A percentile compares a stretch with the other conserved stretches of the same genome.
These are phyloP conservation scores for Harpagoxenus sublaevis DNA, from an alignment of 2,888 invertebrate genomes.

Conservation along the genomic window DNA sequence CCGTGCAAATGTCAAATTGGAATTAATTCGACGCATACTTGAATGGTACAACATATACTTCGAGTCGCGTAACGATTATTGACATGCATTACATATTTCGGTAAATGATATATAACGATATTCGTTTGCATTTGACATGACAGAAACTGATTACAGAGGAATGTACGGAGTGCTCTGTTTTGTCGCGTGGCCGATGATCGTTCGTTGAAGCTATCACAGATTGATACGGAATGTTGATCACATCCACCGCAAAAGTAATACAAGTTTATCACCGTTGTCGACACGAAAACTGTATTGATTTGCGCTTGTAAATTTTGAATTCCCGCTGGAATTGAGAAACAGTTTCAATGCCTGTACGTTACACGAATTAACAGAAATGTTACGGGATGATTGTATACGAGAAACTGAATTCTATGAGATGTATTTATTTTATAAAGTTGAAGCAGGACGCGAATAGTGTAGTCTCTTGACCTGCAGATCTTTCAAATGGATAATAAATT, in stretches of 20 bases:
- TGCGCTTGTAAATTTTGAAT: slow-evolving; percentile 8
- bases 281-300: slow-evolving; percentile 12
- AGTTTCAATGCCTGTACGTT: neutral
- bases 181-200: neutral
- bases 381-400: neutral
- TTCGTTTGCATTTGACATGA: slow-evolving; percentile 9
- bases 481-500: neutral
- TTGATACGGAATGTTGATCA: slow-evolving; percentile 49
- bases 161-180: slow-evolving; percentile 16
- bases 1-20: neutral
- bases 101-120: slow-evolving; percentile 36
- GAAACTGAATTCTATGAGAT: neutral
- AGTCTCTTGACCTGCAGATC: neutral
- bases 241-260: slow-evolving; percentile 14
- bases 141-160: slow-evolving; percentile 26
- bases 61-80: slow-evolving; percentile 13
- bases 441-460: neutral
- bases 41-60: neutral
- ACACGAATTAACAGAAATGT: neutral
- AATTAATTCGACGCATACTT: slow-evolving; percentile 15
- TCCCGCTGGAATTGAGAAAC: neutral
- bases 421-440: neutral
- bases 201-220: slow-evolving; percentile 29
- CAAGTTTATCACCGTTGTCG: slow-evolving; percentile 36
- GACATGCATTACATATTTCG: slow-evolving; percentile 6